Base-by-base conservation (phyloP, 2,113 vertebrate species). In the Riparia riparia region DNA sequence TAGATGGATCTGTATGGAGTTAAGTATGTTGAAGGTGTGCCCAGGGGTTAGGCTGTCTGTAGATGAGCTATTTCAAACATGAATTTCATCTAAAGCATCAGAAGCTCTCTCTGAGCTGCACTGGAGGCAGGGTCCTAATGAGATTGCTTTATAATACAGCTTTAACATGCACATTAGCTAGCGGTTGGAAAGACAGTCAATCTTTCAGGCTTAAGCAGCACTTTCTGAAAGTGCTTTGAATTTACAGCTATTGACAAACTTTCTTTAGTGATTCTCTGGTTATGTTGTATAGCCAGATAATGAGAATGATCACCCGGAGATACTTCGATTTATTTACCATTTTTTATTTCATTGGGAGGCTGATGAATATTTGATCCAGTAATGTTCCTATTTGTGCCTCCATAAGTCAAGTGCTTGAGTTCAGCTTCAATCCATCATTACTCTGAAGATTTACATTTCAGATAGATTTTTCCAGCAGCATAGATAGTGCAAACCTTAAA, bases 191-290 rank as follows among this genome's bases (percentile, higher is more conserved):
- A 94, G 74, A 51, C 26, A 58, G 82, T 73, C 90, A 28, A 20
- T 95, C 90, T 91, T 93, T 83, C 92, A 88, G 47, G 56, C 78
- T 92, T 96, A 95, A 96, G 88, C 70, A 92, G 92, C 68, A 21
- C 82, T 93, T 89, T 78, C 68, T 78, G 56, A 74, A 96, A 96
- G 82, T 89, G 71, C 71, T 60, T 93, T 92, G 61, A 69, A 88
- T 95, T 95, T 96, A 71, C 68, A 66, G 64, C 85, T 94, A 95
- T 96, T 89, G 88, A 86, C 47, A 90, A 42, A 42, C 57, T 82
- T 96, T 82, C 61, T 87, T 64, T 2, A 2, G 28, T 87, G 77
- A 64, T 79, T 91, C 31, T 87, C 44, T 86, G 2, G 0, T 77
- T 90, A 58, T 92, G 66, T 83, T 91, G 19, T 90, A 18, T 26